A percentile compares a stretch with the other conserved stretches of the same genome.
Evolutionary conservation across 2,797 vertebrate genomes (phyloP).

Genomic region (Enoplosus armatus): DNA sequence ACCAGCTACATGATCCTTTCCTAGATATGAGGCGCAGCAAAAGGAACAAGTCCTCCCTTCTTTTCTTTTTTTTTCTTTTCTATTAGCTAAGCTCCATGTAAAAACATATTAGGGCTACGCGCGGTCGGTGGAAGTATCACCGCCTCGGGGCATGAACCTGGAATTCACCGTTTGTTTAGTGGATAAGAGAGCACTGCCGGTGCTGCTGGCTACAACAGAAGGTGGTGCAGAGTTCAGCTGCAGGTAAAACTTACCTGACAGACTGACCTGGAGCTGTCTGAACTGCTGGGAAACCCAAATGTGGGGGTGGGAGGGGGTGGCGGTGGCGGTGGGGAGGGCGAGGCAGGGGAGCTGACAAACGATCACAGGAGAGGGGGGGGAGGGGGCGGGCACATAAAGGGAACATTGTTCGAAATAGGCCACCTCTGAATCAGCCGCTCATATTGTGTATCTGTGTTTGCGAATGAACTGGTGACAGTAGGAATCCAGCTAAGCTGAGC

Average conservation of each 20-base stretch:
- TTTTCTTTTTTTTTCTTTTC: too few species aligned
- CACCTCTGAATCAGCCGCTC: conserved; percentile 63
- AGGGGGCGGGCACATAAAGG: conserved; percentile 79
- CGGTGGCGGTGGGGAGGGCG: conserved; percentile 1
- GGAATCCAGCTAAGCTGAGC: conserved; percentile 7
- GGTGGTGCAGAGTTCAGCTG: conserved; percentile 83
- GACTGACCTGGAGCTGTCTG: conserved; percentile 79
- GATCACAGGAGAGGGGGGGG: conserved; percentile 67
- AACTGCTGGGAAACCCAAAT: conserved; percentile 61
- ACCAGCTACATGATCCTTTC: conserved; percentile 41
- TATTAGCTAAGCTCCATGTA: conserved; percentile 78
- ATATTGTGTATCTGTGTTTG: conserved; percentile 35
- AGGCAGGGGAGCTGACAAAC: conserved; percentile 69
- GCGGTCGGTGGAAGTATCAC: conserved; percentile 76
- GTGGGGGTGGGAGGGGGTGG: conserved; percentile 10
- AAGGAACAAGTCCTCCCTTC: conserved; percentile 55
- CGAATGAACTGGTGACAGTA: conserved; percentile 9
- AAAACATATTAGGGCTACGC: conserved; percentile 76
- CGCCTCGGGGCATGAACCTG: conserved; percentile 75
- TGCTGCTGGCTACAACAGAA: conserved; percentile 68
- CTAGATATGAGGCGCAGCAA: conserved; percentile 44
- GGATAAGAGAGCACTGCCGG: conserved; percentile 66
- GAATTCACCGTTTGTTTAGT: conserved; percentile 83
- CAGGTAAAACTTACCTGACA: conserved; percentile 82
- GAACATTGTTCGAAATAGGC: conserved; percentile 75